Evolutionary conservation across 2,113 vertebrate species (phyloP), one percentile per base, ranked within the genome.

Genomic region (Zosterops lateralis): DNA sequence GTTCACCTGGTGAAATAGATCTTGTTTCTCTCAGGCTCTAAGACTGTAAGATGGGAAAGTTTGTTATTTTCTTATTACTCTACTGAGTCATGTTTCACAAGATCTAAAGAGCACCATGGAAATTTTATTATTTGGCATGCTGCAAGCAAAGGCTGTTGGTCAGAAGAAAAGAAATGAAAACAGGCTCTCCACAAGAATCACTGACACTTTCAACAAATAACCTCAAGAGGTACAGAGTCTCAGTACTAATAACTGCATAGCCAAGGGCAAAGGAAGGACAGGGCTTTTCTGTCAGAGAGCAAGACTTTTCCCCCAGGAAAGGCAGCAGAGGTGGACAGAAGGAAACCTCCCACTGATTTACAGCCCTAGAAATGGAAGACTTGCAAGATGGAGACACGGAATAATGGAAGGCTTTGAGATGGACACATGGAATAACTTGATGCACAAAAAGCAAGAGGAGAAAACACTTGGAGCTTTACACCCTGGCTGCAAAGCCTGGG

Each of bases 1-100:
- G 15, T 84, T 78, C 80, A 91, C 80, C 62, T 84, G 87, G 83
- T 85, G 72, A 91, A 93, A 82, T 7, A 84, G 68, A 87, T 91
- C 57, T 87, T 70, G 47, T 56, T 89, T 87, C 64, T 91, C 64
- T 85, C 56, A 62, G 65, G 57, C 79, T 81, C 31, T 74, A 64
- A 86, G 68, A 51, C 44, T 32, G 40, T 66, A 62, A 70, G 40
- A 94, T 48, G 47, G 60, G 34, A 67, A 91, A 80, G 54, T 21
- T 71, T 25, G 68, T 83, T 89, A 91, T 92, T 90, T 91, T 94
- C 65, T 79, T 78, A 77, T 85, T 80, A 48, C 68, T 88, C 64
- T 44, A 24, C 1, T 0, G 36, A 91, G 65, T 76, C 38, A 5
- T 58, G 64, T 93, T 94, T 95, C 90, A 92, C 57, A 64, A 73